Conservation (phyloP, 2,797 vertebrate genomes). For the Falco cherrug region DNA sequence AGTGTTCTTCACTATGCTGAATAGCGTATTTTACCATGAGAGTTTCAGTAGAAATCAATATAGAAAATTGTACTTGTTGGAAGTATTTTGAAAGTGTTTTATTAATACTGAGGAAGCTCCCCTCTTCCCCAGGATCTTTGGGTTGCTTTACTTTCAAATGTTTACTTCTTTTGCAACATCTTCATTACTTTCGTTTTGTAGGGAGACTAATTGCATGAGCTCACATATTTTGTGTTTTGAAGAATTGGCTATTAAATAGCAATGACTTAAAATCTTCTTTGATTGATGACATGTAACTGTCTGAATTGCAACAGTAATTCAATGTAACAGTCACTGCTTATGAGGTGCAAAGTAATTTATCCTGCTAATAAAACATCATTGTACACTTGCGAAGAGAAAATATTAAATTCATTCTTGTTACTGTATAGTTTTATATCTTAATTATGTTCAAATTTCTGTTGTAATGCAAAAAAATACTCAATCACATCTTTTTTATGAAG, state of each 20-base stretch:
- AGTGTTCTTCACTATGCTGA: neutral
- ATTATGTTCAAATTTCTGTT: neutral
- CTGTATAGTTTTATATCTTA: neutral
- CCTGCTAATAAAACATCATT: constrained; percentile 13
- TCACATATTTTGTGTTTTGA: constrained; percentile 31
- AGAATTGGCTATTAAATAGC: constrained; percentile 48
- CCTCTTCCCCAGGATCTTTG: neutral
- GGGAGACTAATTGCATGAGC: constrained; percentile 27
- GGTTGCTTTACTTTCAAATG: neutral
- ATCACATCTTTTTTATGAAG: neutral
- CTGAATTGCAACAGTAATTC: constrained; percentile 41
- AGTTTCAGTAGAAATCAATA: neutral
- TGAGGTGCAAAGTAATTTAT: constrained; percentile 31
- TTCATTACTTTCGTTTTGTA: neutral
- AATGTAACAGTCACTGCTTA: neutral
- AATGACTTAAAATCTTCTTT: constrained; percentile 1
- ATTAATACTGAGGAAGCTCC: neutral
- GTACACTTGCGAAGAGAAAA: neutral
- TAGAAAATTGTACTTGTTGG: neutral
- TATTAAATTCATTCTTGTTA: neutral
- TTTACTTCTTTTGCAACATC: neutral
- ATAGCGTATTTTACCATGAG: neutral
- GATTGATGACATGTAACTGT: constrained; percentile 46
- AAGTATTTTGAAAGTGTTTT: neutral
- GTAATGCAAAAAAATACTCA: neutral